These are phyloP conservation scores for Sibirionetta formosa DNA, from an alignment of 2,797 vertebrate species.

Conservation along the genomic window DNA sequence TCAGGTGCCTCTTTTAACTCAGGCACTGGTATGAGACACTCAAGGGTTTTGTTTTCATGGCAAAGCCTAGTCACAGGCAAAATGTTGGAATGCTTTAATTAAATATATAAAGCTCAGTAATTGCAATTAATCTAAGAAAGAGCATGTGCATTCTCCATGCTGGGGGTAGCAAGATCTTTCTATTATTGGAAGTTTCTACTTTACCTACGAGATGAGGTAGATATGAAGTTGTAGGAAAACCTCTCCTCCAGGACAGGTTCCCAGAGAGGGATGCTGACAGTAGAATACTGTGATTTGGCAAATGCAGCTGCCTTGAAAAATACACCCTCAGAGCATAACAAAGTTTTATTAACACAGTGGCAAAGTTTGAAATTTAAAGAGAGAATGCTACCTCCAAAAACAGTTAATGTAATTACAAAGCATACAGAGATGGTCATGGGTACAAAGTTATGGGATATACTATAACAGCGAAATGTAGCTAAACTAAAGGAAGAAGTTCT, in stretches of 20 bases:
- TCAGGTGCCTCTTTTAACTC: background rate
- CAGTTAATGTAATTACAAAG: background rate
- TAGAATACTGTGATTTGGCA: fast-evolving
- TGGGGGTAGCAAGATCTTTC: background rate
- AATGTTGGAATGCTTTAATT: background rate
- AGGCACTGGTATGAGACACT: background rate
- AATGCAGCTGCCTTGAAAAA: background rate
- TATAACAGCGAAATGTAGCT: background rate
- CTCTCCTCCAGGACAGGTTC: background rate
- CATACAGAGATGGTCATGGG: background rate
- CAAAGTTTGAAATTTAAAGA: background rate
- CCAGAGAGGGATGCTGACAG: background rate
- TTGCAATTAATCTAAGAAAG: background rate
- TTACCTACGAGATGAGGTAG: background rate
- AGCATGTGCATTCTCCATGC: fast-evolving
- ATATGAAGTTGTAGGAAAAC: background rate
- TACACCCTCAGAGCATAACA: background rate
- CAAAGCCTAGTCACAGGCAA: fast-evolving
- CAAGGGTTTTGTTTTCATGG: background rate
- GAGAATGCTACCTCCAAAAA: background rate
- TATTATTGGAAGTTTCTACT: background rate
- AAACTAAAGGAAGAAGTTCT: background rate
- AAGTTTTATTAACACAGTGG: background rate
- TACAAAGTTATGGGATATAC: background rate
- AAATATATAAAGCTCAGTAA: background rate